Conservation (phyloP, 2,888 invertebrate genomes). For the Dryobotodes eremita region DNA sequence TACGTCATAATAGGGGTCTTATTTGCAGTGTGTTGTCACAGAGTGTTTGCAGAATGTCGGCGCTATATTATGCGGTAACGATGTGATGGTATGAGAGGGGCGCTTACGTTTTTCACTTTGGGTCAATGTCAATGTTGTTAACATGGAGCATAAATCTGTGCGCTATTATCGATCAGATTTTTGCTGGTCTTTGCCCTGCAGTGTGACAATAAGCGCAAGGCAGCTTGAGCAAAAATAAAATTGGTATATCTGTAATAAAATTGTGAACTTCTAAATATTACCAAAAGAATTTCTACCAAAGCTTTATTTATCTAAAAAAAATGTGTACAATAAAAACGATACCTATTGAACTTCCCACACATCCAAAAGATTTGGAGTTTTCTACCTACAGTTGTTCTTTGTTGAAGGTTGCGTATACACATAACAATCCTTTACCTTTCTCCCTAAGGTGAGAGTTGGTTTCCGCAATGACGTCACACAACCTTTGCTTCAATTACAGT, state of each 20-base stretch:
- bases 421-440: constrained; percentile 44
- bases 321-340: constrained; percentile 2
- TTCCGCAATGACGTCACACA: constrained; percentile 35
- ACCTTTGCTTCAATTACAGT: constrained; percentile 11
- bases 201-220: background rate
- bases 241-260: background rate
- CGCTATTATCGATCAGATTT: constrained; percentile 14
- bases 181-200: background rate
- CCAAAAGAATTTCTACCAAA: background rate
- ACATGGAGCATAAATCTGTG: constrained; percentile 21
- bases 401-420: constrained; percentile 51
- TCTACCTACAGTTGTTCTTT: constrained; percentile 59
- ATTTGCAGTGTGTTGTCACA: constrained; percentile 71
- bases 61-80: constrained; percentile 62
- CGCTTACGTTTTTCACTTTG: constrained; percentile 38
- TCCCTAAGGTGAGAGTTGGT: constrained; percentile 34
- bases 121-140: constrained; percentile 26
- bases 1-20: constrained; percentile 76
- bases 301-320: constrained; percentile 3
- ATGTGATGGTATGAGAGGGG: constrained; percentile 43
- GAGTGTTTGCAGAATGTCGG: constrained; percentile 62
- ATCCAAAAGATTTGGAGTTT: constrained; percentile 49
- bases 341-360: constrained; percentile 27
- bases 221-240: background rate
- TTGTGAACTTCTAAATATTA: constrained; percentile 5